Conservation (phyloP, 2,888 invertebrate species). For the Aphelenchoides bicaudatus region DNA sequence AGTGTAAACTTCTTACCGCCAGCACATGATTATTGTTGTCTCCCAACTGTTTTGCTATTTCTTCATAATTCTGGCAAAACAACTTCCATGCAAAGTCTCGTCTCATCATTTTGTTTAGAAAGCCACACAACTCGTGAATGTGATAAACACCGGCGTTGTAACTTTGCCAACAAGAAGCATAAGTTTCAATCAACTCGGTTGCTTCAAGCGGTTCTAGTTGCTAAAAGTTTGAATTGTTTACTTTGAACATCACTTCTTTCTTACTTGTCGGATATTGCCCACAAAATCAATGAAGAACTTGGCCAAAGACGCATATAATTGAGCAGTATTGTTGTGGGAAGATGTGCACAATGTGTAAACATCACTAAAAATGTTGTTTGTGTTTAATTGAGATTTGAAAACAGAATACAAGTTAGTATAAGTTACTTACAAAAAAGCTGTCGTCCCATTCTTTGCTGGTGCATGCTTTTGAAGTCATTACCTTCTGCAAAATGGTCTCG, state of each 20-base stretch:
- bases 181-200: constrained; percentile 12
- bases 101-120: constrained; percentile 11
- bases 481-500: not conserved
- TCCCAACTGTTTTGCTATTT: not conserved
- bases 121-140: constrained; percentile 13
- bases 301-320: constrained; percentile 9
- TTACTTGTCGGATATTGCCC: not conserved
- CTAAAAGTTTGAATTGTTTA: not conserved
- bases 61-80: constrained; percentile 3
- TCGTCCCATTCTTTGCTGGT: constrained; percentile 9
- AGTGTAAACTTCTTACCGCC: constrained; percentile 1
- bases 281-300: constrained; percentile 3
- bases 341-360: constrained; percentile 5
- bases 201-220: not conserved
- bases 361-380: constrained; percentile 9
- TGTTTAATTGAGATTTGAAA: not conserved
- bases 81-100: not conserved
- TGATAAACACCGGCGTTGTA: constrained; percentile 10
- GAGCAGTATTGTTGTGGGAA: not conserved
- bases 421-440: constrained; percentile 15
- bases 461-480: not conserved
- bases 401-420: not conserved
- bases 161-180: constrained; percentile 6
- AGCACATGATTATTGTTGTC: not conserved
- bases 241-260: not conserved